Percentiles rank a stretch among this genome's conserved stretches.
Conservation (phyloP, 2,888 invertebrate genomes). For the Dasysyrphus albostriatus region DNA sequence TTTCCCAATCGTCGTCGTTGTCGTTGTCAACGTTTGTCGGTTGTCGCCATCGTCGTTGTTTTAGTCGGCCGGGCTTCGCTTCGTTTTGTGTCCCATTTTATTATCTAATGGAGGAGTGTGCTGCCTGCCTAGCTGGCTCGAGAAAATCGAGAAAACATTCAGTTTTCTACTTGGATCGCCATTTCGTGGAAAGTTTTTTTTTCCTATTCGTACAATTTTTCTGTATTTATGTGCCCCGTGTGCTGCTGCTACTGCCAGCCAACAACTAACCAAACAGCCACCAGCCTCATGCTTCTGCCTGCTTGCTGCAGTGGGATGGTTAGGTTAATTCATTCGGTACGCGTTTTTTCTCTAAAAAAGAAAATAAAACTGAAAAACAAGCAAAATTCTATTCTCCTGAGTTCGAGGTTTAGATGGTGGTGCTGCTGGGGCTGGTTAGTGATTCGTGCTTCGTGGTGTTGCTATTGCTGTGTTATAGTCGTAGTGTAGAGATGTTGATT, state of each 20-base stretch:
- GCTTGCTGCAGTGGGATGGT: conserved; percentile 70
- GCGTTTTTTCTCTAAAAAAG: conserved; percentile 62
- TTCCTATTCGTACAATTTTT: conserved; percentile 45
- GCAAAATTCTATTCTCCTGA: conserved; percentile 65
- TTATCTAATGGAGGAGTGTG: conserved; percentile 69
- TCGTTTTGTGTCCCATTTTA: conserved; percentile 58
- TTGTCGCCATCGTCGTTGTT: conserved; percentile 11
- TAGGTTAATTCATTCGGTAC: conserved; percentile 73
- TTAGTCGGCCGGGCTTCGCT: conserved; percentile 29
- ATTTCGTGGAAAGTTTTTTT: conserved; percentile 72
- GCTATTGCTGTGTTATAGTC: conserved; percentile 18
- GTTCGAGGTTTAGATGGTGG: conserved; percentile 46
- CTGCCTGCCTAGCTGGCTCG: conserved; percentile 47
- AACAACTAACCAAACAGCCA: conserved; percentile 34
- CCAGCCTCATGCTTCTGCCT: conserved; percentile 38
- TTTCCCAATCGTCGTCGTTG: conserved; percentile 6
- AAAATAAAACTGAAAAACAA: conserved; percentile 27
- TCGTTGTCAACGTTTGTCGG: background rate
- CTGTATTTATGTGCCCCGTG: conserved; percentile 66
- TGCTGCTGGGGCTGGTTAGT: conserved; percentile 39
- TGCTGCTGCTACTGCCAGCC: conserved; percentile 26
- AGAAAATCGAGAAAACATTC: conserved; percentile 58
- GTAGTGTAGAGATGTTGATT: conserved; percentile 45
- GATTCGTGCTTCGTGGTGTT: conserved; percentile 10
- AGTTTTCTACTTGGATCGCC: conserved; percentile 73